Evolutionary conservation across 2,113 vertebrate genomes (phyloP), one percentile per base, ranked within the genome.

Genomic region (Piliocolobus tephrosceles): DNA sequence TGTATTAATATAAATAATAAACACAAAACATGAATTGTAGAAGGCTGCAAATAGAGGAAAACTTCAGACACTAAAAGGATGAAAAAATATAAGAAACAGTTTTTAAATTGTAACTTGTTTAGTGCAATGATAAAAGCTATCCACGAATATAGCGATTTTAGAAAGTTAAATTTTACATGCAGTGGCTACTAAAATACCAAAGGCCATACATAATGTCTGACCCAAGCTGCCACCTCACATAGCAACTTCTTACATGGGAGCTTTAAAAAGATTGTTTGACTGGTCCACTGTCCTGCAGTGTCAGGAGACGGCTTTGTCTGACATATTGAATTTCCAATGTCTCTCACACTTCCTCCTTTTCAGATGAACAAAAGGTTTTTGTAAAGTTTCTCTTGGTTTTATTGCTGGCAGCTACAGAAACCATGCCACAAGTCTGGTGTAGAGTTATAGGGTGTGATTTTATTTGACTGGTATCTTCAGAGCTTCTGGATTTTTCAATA

Each of bases 151-250:
- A 14, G 61, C 76, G 80, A 68, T 66, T 93, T 86, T 38, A 27
- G 89, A 96, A 94, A 73, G 57, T 17, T 13, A 32, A 66, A 90
- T 78, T 93, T 96, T 90, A 91, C 87, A 89, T 9, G 45, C 55
- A 90, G 32, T 50, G 88, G 88, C 82, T 85, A 14, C 75, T 66
- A 87, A 97, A 96, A 97, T 98, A 95, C 97, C 96, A 97, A 92
- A 96, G 94, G 83, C 90, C 97, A 92, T 97, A 88, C 96, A 96
- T 97, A 87, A 98, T 0, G 97, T 97, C 96, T 97, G 96, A 95
- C 95, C 96, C 83, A 58, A 50, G 91, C 70, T 58, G 88, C 90
- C 87, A 84, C 96, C 78, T 93, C 94, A 45, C 47, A 81, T 3
- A 88, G 95, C 79, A 86, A 92, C 87, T 81, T 76, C 89, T 91